Percentiles rank a stretch among this genome's conserved stretches.
These are phyloP conservation scores for Catalaphyllia jardinei DNA, from an alignment of 64 coral and sea anemone genomes.

Conservation along the genomic window DNA sequence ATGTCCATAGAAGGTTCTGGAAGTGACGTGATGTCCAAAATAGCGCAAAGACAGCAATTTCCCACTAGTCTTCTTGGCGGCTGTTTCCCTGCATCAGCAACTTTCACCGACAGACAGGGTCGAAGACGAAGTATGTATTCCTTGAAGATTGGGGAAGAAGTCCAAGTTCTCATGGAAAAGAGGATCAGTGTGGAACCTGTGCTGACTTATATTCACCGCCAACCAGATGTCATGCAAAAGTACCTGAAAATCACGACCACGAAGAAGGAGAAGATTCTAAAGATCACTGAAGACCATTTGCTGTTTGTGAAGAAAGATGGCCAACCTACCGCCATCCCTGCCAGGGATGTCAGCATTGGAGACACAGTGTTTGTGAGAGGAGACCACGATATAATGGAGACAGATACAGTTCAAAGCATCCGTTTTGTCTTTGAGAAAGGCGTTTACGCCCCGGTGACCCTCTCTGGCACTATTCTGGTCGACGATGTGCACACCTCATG, in stretches of 20 bases:
- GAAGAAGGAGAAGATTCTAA: not conserved
- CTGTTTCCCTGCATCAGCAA: not conserved
- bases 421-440: conserved; percentile 11
- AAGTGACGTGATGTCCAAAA: no score
- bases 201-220: not conserved
- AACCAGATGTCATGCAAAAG: not conserved
- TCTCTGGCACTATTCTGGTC: conserved; percentile 37
- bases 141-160: not conserved
- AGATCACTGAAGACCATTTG: conserved; percentile 36
- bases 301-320: conserved; percentile 7
- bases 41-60: no score
- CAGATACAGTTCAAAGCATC: not conserved
- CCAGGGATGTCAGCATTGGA: not conserved
- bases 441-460: conserved; percentile 36
- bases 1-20: no score
- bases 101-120: conserved; percentile 9
- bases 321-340: conserved; percentile 2
- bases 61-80: not conserved
- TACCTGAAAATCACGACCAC: not conserved
- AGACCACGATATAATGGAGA: not conserved
- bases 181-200: not conserved
- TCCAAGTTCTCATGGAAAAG: not conserved
- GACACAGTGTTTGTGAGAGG: conserved; percentile 8
- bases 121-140: conserved; percentile 2
- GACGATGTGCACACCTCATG: conserved; percentile 37